A percentile compares a stretch with the other conserved stretches of the same genome.
These are phyloP conservation scores for Peromyscus nudipes DNA, from an alignment of 2,797 vertebrate species.

Conservation along the genomic window DNA sequence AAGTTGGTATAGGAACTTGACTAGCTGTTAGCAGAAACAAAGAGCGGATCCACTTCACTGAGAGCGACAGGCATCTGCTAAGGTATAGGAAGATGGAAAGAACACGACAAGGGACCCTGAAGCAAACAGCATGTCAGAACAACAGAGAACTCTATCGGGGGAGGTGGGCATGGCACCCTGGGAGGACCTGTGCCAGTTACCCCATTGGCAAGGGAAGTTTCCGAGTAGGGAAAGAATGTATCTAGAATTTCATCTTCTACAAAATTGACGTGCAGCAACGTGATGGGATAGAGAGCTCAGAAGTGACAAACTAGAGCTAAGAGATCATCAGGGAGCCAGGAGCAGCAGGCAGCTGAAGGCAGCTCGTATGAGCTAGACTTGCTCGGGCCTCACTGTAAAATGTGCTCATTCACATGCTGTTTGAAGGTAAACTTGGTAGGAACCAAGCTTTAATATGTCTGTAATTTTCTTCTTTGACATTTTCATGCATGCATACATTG, in stretches of 20 bases:
- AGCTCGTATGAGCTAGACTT: background rate
- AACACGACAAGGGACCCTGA: background rate
- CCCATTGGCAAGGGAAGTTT: conserved; percentile 15
- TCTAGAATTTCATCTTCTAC: conserved; percentile 60
- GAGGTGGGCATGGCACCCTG: background rate
- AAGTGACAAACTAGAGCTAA: background rate
- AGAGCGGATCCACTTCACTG: background rate
- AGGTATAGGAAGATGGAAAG: conserved; percentile 12
- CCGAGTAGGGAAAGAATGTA: conserved; percentile 18
- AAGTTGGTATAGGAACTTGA: background rate
- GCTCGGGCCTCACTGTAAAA: background rate
- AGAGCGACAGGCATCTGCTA: conserved; percentile 38
- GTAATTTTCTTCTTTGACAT: background rate
- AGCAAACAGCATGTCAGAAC: background rate
- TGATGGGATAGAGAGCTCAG: conserved; percentile 5
- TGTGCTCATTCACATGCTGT: background rate
- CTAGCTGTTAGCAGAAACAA: conserved; percentile 45
- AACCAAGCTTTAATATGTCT: background rate
- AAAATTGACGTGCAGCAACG: conserved; percentile 27
- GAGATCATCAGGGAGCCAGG: conserved; percentile 29
- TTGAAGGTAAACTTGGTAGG: conserved; percentile 23
- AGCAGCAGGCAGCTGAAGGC: background rate
- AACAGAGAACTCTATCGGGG: background rate
- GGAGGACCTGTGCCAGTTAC: background rate
- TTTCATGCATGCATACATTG: background rate